These are phyloP conservation scores for Pheosia gnoma DNA, from an alignment of 2,888 invertebrate species.

Conservation along the genomic window DNA sequence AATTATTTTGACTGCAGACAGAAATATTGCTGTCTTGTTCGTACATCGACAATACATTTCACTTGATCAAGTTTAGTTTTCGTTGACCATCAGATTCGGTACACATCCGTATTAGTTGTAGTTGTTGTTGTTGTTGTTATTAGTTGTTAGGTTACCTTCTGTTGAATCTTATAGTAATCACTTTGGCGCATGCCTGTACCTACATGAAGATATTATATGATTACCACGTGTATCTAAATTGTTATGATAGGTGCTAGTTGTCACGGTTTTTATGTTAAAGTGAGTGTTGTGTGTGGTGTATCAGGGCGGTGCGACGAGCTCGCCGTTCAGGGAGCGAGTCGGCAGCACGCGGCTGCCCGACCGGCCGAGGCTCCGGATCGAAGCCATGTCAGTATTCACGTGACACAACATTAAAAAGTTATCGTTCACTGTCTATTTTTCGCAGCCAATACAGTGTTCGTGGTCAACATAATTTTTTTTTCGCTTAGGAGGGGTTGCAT, in stretches of 20 bases:
- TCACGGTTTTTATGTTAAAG: slow-evolving; percentile 48
- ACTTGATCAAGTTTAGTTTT: too few species aligned
- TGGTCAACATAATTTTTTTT: too few species aligned
- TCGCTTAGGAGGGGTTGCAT: too few species aligned
- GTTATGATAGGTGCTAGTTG: slow-evolving; percentile 22
- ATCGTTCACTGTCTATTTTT: slow-evolving; percentile 14
- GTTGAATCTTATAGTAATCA: background rate
- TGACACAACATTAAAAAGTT: slow-evolving; percentile 27
- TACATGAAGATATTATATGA: slow-evolving; percentile 7
- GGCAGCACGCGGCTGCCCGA: slow-evolving; percentile 95
- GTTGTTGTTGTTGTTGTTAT: too few species aligned
- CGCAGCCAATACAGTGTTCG: slow-evolving; percentile 11
- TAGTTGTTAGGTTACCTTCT: too few species aligned
- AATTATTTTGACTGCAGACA: too few species aligned
- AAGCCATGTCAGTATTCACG: slow-evolving; percentile 79
- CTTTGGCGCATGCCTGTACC: slow-evolving; percentile 4
- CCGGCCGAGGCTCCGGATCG: slow-evolving; percentile 94
- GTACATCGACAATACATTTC: too few species aligned
- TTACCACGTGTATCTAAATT: slow-evolving; percentile 21
- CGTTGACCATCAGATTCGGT: too few species aligned
- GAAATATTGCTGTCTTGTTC: too few species aligned
- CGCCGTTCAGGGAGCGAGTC: slow-evolving; percentile 94
- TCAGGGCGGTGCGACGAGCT: slow-evolving; percentile 86
- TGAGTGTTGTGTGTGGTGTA: slow-evolving; percentile 70
- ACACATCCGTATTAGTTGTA: too few species aligned